These are phyloP conservation scores for Menidia menidia DNA, from an alignment of 2,797 vertebrate genomes.

Conservation along the genomic window DNA sequence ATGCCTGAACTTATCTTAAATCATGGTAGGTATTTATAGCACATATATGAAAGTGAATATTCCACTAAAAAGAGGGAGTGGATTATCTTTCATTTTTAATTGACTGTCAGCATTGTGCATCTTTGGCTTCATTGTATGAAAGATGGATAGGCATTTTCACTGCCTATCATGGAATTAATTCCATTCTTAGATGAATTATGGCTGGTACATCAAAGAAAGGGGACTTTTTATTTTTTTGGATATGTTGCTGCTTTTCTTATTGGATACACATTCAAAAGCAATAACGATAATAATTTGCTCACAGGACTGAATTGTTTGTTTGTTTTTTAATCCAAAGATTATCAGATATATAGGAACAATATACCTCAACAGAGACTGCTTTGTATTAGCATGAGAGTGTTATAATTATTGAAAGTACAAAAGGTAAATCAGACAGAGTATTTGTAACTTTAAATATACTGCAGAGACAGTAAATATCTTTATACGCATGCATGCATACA, in stretches of 20 bases:
- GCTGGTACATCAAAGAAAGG: conserved; percentile 78
- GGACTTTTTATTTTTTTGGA: conserved; percentile 65
- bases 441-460: conserved; percentile 75
- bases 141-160: conserved; percentile 80
- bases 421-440: conserved; percentile 78
- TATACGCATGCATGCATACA: too few relatives aligned
- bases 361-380: conserved; percentile 60
- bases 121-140: conserved; percentile 75
- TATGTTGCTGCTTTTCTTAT: conserved; percentile 53
- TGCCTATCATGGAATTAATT: conserved; percentile 84
- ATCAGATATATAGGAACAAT: conserved; percentile 43
- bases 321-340: conserved; percentile 14
- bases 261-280: conserved; percentile 13
- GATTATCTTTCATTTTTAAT: conserved; percentile 87
- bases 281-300: conserved; percentile 7
- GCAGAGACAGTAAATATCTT: conserved; percentile 16
- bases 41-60: conserved; percentile 76
- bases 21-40: conserved; percentile 76
- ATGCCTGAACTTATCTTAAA: conserved; percentile 75
- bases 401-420: conserved; percentile 84
- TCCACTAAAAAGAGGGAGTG: conserved; percentile 72
- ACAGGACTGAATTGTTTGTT: conserved; percentile 24
- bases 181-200: conserved; percentile 80
- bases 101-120: conserved; percentile 82
- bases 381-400: conserved; percentile 79